Conservation (phyloP, 2,888 invertebrate genomes). For the Agrochola lychnidis region DNA sequence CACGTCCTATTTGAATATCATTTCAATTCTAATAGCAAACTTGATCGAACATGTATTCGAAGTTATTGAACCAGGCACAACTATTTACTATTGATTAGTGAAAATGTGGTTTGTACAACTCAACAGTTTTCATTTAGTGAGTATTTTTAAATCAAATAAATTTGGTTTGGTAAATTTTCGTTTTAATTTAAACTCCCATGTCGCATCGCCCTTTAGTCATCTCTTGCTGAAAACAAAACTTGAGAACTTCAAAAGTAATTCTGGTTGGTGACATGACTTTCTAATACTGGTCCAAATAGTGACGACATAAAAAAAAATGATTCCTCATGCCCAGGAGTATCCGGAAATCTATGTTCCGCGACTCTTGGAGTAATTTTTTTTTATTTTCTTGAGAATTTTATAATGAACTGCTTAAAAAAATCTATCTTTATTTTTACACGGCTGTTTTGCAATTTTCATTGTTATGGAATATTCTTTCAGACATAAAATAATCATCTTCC, state of each 20-base stretch:
- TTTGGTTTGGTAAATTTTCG: background rate
- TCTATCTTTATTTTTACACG: background rate
- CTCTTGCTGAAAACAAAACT: background rate
- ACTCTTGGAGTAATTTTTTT: too few relatives aligned
- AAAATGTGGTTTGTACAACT: constrained; percentile 19
- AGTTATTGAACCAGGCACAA: constrained; percentile 44
- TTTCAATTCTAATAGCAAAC: constrained; percentile 71
- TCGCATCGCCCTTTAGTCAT: background rate
- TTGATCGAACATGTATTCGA: constrained; percentile 60
- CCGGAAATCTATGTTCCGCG: too few relatives aligned
- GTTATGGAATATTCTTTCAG: too few relatives aligned
- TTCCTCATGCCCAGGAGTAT: too few relatives aligned
- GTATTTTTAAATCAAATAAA: constrained; percentile 4
- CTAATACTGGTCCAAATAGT: too few relatives aligned
- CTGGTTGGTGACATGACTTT: background rate
- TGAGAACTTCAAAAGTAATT: background rate
- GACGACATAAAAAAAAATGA: too few relatives aligned
- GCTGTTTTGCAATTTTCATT: background rate
- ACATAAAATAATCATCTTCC: background rate
- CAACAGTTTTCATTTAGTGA: constrained; percentile 22
- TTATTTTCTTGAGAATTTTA: background rate
- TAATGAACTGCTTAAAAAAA: background rate
- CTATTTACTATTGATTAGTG: constrained; percentile 50
- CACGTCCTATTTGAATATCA: constrained; percentile 75
- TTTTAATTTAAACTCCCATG: background rate